These are phyloP conservation scores for Pachliopta kotzebuea DNA, from an alignment of 2,888 invertebrate species.

Conservation along the genomic window DNA sequence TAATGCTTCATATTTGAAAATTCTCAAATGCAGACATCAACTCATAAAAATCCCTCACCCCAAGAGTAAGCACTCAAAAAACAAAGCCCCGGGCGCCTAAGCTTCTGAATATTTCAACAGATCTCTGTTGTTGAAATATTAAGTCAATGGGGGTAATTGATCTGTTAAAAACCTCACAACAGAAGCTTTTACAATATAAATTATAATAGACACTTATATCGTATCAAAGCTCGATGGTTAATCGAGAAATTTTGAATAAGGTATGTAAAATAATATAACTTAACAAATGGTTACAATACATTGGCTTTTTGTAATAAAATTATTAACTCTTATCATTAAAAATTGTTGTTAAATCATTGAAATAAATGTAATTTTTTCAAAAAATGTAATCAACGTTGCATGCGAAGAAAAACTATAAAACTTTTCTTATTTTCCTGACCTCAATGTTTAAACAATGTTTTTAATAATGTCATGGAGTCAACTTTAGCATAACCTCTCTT, in stretches of 20 bases:
- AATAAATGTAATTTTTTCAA: too few species aligned
- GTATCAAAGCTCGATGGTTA: background rate
- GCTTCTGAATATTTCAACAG: slow-evolving; percentile 76
- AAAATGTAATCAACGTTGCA: too few species aligned
- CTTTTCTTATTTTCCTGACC: too few species aligned
- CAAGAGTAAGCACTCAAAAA: slow-evolving; percentile 68
- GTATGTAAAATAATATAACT: slow-evolving; percentile 2
- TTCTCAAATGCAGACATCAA: slow-evolving; percentile 68
- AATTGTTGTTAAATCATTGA: too few species aligned
- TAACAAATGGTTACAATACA: too few species aligned
- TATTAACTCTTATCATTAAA: too few species aligned
- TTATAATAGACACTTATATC: background rate
- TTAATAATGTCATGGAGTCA: too few species aligned
- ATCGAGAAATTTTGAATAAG: background rate
- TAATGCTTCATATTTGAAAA: slow-evolving; percentile 50
- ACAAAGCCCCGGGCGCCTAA: slow-evolving; percentile 66
- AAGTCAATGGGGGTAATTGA: slow-evolving; percentile 80
- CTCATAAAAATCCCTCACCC: slow-evolving; percentile 68
- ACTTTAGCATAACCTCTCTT: too few species aligned
- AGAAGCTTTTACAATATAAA: slow-evolving; percentile 9
- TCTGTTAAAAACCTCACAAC: slow-evolving; percentile 52
- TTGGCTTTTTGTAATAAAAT: too few species aligned
- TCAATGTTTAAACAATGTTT: too few species aligned
- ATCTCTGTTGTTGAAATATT: slow-evolving; percentile 73
- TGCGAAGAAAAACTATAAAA: too few species aligned